Percentiles rank a stretch among this genome's conserved stretches.
Conservation (phyloP, 1,140 invertebrate species). For the Drosophila prosaltans region DNA sequence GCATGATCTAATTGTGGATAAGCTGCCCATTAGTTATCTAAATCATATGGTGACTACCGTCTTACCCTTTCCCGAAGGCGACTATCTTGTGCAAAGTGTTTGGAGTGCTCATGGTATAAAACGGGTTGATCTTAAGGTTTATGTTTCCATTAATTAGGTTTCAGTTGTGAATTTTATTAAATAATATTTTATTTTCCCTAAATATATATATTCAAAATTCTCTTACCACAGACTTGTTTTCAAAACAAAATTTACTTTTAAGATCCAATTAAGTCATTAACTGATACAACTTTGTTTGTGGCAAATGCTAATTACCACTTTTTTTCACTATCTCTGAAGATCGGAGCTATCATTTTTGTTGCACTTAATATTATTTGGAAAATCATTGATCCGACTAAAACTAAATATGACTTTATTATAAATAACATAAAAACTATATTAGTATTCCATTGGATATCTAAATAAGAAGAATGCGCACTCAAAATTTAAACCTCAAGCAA, state of each 20-base stretch:
- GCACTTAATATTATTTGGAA: not conserved
- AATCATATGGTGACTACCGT: conserved; percentile 11
- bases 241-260: too few species aligned
- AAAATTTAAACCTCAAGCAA: not conserved
- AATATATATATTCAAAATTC: too few species aligned
- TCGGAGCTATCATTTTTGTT: not conserved
- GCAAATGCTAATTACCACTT: not conserved
- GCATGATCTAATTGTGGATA: conserved; percentile 20
- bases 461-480: not conserved
- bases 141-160: not conserved
- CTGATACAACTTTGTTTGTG: not conserved
- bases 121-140: not conserved
- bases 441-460: not conserved
- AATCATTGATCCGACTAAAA: not conserved
- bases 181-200: too few species aligned
- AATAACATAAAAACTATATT: not conserved
- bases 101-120: not conserved
- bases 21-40: conserved; percentile 24
- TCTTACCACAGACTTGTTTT: too few species aligned
- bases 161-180: too few species aligned
- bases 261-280: not conserved
- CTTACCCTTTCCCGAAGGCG: conserved; percentile 27
- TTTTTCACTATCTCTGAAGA: not conserved
- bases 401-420: too few species aligned
- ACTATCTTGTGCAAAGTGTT: not conserved